phyloP scores from a whole-genome alignment of 2,113 vertebrate species.

The Cynopterus brachyotis region DNA sequence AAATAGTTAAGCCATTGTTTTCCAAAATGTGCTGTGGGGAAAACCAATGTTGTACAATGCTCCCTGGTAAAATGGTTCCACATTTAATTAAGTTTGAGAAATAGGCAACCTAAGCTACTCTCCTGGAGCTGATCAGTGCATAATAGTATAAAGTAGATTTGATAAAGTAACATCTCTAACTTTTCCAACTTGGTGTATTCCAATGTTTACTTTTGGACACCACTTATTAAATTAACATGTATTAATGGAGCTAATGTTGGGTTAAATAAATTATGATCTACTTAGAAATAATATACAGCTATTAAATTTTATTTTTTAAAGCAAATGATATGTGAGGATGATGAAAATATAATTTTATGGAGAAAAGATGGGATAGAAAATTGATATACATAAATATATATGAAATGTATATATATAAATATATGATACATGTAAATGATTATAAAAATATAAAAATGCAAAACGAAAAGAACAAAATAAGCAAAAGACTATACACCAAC shows the following conservation, averaged over 20 bases:
- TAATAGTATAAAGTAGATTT: not conserved
- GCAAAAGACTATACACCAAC: not conserved
- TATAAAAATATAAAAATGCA: not conserved
- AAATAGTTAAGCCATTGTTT: not conserved
- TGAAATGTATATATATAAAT: not conserved
- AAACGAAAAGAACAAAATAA: not conserved
- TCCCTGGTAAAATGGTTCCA: not conserved
- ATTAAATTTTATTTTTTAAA: slow-evolving; percentile 31
- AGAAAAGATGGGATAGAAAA: not conserved
- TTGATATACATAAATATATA: not conserved
- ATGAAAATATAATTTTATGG: not conserved
- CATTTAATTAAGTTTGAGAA: slow-evolving; percentile 16
- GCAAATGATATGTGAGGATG: not conserved
- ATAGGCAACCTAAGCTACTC: not conserved
- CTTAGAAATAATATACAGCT: not conserved
- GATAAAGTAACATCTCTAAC: not conserved
- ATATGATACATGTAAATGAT: not conserved
- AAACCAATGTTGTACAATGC: not conserved
- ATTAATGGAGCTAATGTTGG: not conserved
- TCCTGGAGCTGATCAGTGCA: not conserved
- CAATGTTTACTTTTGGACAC: not conserved
- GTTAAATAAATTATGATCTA: slow-evolving; percentile 11
- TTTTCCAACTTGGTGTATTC: not conserved
- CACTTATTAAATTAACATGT: slow-evolving; percentile 4
- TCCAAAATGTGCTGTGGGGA: not conserved